These are phyloP conservation scores for Nomada fabriciana DNA, from an alignment of 2,888 invertebrate genomes.

Conservation along the genomic window DNA sequence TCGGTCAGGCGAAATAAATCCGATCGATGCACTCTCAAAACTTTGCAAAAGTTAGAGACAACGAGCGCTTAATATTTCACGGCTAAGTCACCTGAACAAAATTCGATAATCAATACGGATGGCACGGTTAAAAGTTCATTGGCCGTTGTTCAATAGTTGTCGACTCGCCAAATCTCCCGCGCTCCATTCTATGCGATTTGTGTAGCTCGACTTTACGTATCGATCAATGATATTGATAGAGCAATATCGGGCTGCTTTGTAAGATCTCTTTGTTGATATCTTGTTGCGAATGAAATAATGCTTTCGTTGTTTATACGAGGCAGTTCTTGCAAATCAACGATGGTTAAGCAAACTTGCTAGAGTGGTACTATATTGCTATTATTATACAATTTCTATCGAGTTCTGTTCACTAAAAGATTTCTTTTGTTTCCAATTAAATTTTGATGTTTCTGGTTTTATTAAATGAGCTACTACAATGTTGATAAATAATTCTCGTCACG, in stretches of 20 bases:
- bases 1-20: constrained; percentile 30
- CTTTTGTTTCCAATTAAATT: too few species aligned
- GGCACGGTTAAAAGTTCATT: constrained; percentile 48
- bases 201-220: background rate
- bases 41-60: constrained; percentile 30
- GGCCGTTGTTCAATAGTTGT: constrained; percentile 38
- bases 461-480: too few species aligned
- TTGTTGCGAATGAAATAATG: too few species aligned
- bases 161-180: constrained; percentile 14
- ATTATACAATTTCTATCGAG: too few species aligned
- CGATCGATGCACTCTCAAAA: constrained; percentile 54
- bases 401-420: too few species aligned
- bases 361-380: too few species aligned
- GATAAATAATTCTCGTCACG: too few species aligned
- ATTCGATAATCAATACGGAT: constrained; percentile 51
- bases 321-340: too few species aligned
- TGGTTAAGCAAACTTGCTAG: too few species aligned
- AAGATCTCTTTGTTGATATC: too few species aligned
- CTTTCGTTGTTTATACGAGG: too few species aligned
- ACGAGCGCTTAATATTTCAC: constrained; percentile 63
- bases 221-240: background rate
- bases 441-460: too few species aligned
- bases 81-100: constrained; percentile 47
- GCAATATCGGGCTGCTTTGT: background rate
- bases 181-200: background rate